These are phyloP conservation scores for Botia almorhae DNA, from an alignment of 2,797 vertebrate genomes.

Conservation along the genomic window DNA sequence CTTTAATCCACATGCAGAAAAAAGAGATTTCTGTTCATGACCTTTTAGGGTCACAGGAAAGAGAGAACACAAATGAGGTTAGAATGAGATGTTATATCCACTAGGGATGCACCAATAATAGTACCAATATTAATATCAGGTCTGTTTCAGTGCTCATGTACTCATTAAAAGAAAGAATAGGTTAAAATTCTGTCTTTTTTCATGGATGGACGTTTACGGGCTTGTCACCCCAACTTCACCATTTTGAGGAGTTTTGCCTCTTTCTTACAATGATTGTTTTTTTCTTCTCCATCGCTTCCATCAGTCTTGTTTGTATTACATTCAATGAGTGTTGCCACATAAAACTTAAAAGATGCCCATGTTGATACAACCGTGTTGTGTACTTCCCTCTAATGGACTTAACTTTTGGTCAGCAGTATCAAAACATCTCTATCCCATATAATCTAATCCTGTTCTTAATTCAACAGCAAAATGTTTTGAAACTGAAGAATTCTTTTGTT, in stretches of 20 bases:
- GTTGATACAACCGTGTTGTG: conserved; percentile 4
- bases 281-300: conserved; percentile 17
- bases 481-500: background rate
- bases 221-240: background rate
- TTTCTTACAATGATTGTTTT: conserved; percentile 26
- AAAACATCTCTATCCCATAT: background rate
- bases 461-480: background rate
- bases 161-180: background rate
- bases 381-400: background rate
- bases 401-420: conserved; percentile 6
- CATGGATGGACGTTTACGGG: background rate
- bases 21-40: conserved; percentile 57
- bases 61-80: background rate
- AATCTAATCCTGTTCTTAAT: background rate
- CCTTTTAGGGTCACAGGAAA: conserved; percentile 44
- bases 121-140: background rate
- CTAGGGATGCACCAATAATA: background rate
- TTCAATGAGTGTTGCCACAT: conserved; percentile 16
- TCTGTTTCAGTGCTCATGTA: background rate
- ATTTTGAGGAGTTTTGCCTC: background rate
- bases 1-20: conserved; percentile 59
- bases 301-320: conserved; percentile 1
- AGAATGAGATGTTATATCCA: background rate
- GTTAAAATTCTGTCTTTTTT: background rate
- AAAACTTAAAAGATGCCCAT: background rate